A percentile compares a stretch with the other conserved stretches of the same genome.
Conservation (phyloP, 1,140 invertebrate species). For the Drosophila kikkawai region DNA sequence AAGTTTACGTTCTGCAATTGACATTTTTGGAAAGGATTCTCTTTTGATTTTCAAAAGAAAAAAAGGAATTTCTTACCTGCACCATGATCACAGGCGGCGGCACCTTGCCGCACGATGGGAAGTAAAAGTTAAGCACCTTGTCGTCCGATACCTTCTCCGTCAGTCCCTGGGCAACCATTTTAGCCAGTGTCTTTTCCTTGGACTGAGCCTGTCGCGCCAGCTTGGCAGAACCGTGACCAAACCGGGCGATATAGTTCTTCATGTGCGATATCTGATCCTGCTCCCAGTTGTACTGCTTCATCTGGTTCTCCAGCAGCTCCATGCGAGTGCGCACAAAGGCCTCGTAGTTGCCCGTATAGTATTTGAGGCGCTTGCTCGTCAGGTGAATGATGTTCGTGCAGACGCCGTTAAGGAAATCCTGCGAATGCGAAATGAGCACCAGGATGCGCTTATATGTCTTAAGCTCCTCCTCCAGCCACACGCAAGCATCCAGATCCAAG, state of each 20-base stretch:
- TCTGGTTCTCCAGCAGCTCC: conserved; percentile 99
- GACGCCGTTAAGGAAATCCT: conserved; percentile 99
- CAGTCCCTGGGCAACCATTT: conserved; percentile 99
- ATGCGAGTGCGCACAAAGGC: conserved; percentile 96
- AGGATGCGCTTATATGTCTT: conserved; percentile 98
- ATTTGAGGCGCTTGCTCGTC: conserved; percentile 96
- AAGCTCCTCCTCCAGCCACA: conserved; percentile 99
- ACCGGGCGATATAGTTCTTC: conserved; percentile 99
- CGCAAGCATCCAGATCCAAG: conserved; percentile 99
- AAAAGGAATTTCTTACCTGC: conserved; percentile 85
- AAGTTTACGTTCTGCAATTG: conserved; percentile 94
- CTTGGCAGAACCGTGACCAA: conserved; percentile 99
- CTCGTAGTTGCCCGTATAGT: conserved; percentile 98
- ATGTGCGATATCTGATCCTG: conserved; percentile 99
- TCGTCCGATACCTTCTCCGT: conserved; percentile 97
- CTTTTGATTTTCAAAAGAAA: background rate
- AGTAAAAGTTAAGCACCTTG: conserved; percentile 97
- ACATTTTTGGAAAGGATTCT: background rate
- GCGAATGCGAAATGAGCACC: conserved; percentile 99
- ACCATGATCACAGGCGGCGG: conserved; percentile 99
- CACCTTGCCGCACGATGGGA: conserved; percentile 97
- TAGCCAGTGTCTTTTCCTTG: conserved; percentile 99
- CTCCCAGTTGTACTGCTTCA: conserved; percentile 99
- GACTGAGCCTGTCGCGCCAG: conserved; percentile 99
- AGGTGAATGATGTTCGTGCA: conserved; percentile 99